Base-by-base conservation (phyloP, 1,140 invertebrate genomes). In the Apis mellifera region DNA sequence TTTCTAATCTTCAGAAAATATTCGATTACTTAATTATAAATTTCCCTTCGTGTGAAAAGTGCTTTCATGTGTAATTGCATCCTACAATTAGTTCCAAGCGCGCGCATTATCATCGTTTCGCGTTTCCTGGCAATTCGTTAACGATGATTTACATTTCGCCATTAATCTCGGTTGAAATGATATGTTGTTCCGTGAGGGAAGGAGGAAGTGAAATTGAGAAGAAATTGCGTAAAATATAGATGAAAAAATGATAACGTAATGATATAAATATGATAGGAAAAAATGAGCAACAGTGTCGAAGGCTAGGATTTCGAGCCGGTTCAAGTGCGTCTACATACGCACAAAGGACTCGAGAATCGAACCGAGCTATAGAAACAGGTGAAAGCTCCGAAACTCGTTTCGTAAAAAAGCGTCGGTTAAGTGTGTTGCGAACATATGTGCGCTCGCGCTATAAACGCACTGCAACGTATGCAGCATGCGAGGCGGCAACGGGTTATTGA, bases 401-500 rank as follows among this genome's bases (percentile, higher is more conserved):
- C 57, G 12, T 54, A 64, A 78, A 82, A 71, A 82, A 70, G 74
- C 74, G 32, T 70, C 66, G 74, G 65, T 48, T 75, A 87, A 59
- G 57, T 73, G 74, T 55, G 60, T 80, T 55, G 57, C 55, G 57
- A 55, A 26, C 85, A 84, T 64, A 83, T 66, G 60, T 80, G 77
- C 32, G 68, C 62, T 70, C 62, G 68, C 70, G 77, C 69, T 55
- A 69, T 80, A 74, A 84, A 84, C 32, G 83, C 71, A 23, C 52
- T 68, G 42, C 59, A 42, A 42, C 32, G 32, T 42, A 69, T 76
- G 78, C 79, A 71, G 55, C 66, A 75, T 57, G 83, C 72, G 83
- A 88, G 86, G 86, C 83, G 75, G 86, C 80, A 88, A 88, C 87
- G 86, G 87, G 87, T 88, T 88, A 88, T 88, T 85, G 87, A 88